Evolutionary conservation across 2,797 vertebrate species (phyloP).

Genomic region (Florisuga fusca): DNA sequence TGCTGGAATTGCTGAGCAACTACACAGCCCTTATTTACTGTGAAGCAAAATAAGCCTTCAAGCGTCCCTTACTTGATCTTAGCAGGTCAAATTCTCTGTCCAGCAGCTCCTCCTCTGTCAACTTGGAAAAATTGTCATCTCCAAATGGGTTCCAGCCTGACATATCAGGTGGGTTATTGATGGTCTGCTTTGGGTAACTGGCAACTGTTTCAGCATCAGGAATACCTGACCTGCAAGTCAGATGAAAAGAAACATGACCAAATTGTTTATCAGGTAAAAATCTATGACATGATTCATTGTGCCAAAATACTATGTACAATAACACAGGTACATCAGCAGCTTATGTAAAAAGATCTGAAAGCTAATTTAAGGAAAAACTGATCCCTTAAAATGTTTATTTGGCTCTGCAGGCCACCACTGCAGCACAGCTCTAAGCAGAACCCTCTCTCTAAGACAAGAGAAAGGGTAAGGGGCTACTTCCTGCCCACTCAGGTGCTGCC

Average conservation of each 20-base stretch:
- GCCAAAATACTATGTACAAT: not conserved
- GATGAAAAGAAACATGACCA: not conserved
- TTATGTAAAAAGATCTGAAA: not conserved
- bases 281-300: not conserved
- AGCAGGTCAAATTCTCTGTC: conserved; percentile 98
- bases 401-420: not conserved
- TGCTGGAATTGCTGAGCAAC: conserved; percentile 65
- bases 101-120: conserved; percentile 96
- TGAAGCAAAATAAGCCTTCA: conserved; percentile 87
- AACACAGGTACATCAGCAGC: not conserved
- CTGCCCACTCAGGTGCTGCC: not conserved
- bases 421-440: not conserved
- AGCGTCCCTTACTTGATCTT: conserved; percentile 94
- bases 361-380: not conserved
- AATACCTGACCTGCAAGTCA: conserved; percentile 77
- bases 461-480: not conserved
- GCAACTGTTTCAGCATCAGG: conserved; percentile 79
- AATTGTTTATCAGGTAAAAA: not conserved
- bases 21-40: conserved; percentile 75
- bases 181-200: conserved; percentile 80
- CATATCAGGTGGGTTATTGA: conserved; percentile 94
- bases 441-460: not conserved
- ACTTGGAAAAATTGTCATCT: conserved; percentile 97
- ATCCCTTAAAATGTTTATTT: not conserved
- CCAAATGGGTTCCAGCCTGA: conserved; percentile 98